Evolutionary conservation across 2,113 vertebrate species (phyloP).

Genomic region (Pleuronectes platessa): DNA sequence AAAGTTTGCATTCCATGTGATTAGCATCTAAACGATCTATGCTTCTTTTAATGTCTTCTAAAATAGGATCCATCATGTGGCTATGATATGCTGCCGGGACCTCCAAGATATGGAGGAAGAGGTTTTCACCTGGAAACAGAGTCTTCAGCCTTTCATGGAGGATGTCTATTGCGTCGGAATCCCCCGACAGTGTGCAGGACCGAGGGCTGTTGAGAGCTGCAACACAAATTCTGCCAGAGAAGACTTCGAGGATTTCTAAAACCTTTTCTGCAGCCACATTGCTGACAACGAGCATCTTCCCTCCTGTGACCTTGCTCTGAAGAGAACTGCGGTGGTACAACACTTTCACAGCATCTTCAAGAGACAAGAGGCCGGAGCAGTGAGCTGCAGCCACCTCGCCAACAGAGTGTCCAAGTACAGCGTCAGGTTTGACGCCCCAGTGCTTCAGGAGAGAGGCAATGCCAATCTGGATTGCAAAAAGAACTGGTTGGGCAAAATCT

Average conservation of each 20-base stretch:
- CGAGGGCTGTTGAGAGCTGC: conserved; percentile 88
- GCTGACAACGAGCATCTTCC: conserved; percentile 87
- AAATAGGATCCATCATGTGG: conserved; percentile 86
- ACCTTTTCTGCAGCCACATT: conserved; percentile 83
- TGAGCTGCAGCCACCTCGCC: conserved; percentile 89
- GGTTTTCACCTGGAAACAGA: conserved; percentile 70
- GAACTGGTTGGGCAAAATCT: conserved; percentile 83
- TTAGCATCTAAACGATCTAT: conserved; percentile 70
- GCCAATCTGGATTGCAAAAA: conserved; percentile 87
- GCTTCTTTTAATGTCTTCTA: conserved; percentile 74
- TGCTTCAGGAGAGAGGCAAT: conserved; percentile 81
- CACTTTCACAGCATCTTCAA: conserved; percentile 87
- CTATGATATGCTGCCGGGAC: conserved; percentile 88
- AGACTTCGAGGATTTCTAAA: conserved; percentile 65
- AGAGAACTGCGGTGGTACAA: conserved; percentile 84
- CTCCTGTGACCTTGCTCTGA: conserved; percentile 81
- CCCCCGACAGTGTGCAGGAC: conserved; percentile 88
- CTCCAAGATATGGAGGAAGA: conserved; percentile 84
- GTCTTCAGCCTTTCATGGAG: conserved; percentile 75
- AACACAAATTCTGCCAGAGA: conserved; percentile 80
- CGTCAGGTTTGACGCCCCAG: conserved; percentile 85
- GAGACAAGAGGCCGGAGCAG: conserved; percentile 86
- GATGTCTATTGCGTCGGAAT: conserved; percentile 73
- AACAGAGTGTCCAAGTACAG: conserved; percentile 84
- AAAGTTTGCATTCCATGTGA: conserved; percentile 77